Conservation (phyloP, 2,888 invertebrate species). For the Cosmopolites sordidus region DNA sequence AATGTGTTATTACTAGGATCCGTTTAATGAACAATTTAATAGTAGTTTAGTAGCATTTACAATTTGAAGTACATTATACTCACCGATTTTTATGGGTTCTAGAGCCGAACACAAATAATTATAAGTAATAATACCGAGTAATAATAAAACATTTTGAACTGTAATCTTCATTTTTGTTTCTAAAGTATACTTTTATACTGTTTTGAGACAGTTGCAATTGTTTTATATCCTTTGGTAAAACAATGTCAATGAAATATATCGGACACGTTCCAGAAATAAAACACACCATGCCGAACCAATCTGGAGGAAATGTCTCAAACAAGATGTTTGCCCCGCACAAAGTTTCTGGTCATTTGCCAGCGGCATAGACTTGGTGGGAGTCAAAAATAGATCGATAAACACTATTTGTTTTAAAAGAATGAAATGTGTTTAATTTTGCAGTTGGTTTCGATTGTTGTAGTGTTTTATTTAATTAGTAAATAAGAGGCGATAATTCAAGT, state of each 20-base stretch:
- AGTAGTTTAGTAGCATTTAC: too few relatives aligned
- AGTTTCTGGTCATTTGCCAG: slow-evolving; percentile 20
- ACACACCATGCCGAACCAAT: slow-evolving; percentile 1
- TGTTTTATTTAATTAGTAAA: too few relatives aligned
- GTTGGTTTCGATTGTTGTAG: too few relatives aligned
- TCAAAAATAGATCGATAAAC: slow-evolving; percentile 16
- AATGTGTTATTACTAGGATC: too few relatives aligned
- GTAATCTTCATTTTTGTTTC: slow-evolving; percentile 37
- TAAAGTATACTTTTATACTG: background rate
- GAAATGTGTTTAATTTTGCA: too few relatives aligned
- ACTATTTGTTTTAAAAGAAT: slow-evolving; percentile 15
- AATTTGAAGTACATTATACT: too few relatives aligned
- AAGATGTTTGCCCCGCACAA: slow-evolving; percentile 15
- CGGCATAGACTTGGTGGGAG: slow-evolving; percentile 11
- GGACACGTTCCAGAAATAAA: slow-evolving; percentile 7
- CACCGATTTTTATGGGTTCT: slow-evolving; percentile 32
- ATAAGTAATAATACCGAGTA: slow-evolving; percentile 31
- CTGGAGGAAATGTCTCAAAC: slow-evolving; percentile 18
- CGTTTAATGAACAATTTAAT: too few relatives aligned
- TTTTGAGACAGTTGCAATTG: background rate
- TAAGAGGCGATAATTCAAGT: too few relatives aligned
- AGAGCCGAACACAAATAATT: slow-evolving; percentile 35
- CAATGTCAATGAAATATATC: slow-evolving; percentile 3
- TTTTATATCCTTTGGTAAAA: background rate
- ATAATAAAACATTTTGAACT: slow-evolving; percentile 33